Conservation (phyloP, 2,888 invertebrate species). For the Eucera pruinosa region DNA sequence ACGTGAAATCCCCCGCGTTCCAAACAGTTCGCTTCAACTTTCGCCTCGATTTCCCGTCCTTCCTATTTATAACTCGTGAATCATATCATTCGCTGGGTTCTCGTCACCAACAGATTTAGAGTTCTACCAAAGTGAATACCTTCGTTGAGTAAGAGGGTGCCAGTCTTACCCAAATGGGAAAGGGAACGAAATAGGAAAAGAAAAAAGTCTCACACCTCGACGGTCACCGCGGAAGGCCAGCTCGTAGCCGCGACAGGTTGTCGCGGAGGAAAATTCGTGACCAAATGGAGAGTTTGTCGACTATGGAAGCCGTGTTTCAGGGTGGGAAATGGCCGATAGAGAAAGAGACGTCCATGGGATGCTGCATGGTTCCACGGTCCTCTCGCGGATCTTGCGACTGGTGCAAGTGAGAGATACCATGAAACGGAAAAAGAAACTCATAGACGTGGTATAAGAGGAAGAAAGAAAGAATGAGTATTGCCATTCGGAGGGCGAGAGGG, state of each 20-base stretch:
- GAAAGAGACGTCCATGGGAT: slow-evolving; percentile 50
- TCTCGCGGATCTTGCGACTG: slow-evolving; percentile 11
- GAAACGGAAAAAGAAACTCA: slow-evolving; percentile 6
- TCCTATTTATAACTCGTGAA: slow-evolving; percentile 54
- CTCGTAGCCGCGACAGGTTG: neutral
- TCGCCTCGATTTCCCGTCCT: slow-evolving; percentile 21
- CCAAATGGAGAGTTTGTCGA: slow-evolving; percentile 58
- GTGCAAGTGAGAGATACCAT: slow-evolving; percentile 12
- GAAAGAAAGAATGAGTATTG: slow-evolving; percentile 65
- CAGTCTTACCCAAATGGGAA: neutral
- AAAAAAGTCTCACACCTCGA: slow-evolving; percentile 46
- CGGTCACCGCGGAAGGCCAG: slow-evolving; percentile 57
- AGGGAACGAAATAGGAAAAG: neutral
- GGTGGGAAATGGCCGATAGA: slow-evolving; percentile 43
- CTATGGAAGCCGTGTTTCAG: slow-evolving; percentile 28
- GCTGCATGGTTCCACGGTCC: slow-evolving; percentile 52
- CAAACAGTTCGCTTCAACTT: neutral
- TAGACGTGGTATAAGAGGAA: slow-evolving; percentile 25
- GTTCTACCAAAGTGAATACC: slow-evolving; percentile 10
- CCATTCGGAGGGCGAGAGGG: slow-evolving; percentile 43
- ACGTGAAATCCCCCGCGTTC: neutral
- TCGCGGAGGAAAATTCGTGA: slow-evolving; percentile 56
- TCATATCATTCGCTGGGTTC: slow-evolving; percentile 42
- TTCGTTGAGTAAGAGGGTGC: neutral
- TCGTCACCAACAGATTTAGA: slow-evolving; percentile 58